A percentile compares a stretch with the other conserved stretches of the same genome.
These are phyloP conservation scores for Oscheius sp. DNA, from an alignment of 2,888 invertebrate species.

Conservation along the genomic window DNA sequence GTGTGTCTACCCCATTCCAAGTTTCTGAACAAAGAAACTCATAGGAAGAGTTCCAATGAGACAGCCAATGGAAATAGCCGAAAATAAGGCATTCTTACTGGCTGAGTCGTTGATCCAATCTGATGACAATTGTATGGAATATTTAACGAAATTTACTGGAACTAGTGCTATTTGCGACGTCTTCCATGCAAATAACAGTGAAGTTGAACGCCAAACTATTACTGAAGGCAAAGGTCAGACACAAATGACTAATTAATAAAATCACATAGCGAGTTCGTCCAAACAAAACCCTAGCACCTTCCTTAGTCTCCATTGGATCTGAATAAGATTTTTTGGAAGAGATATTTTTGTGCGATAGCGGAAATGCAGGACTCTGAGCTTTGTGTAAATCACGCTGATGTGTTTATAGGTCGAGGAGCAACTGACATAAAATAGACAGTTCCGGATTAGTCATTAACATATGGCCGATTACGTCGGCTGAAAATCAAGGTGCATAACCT, in stretches of 20 bases:
- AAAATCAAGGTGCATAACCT: too few species aligned
- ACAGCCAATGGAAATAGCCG: conserved; percentile 47
- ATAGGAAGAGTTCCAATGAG: conserved; percentile 44
- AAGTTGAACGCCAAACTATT: conserved; percentile 43
- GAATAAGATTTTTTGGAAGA: too few species aligned
- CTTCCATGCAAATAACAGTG: conserved; percentile 50
- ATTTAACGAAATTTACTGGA: neutral
- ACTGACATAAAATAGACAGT: too few species aligned
- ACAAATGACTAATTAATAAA: conserved; percentile 24
- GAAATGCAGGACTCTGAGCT: neutral
- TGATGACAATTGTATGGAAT: neutral
- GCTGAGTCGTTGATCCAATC: conserved; percentile 11
- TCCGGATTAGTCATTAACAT: too few species aligned
- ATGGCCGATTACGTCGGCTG: too few species aligned
- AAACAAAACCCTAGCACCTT: conserved; percentile 6
- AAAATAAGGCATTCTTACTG: conserved; percentile 32
- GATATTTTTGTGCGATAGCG: too few species aligned
- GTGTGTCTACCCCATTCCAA: conserved; percentile 37
- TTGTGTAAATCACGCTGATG: neutral
- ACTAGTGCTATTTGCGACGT: conserved; percentile 32
- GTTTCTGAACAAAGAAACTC: conserved; percentile 31
- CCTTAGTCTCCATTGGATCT: neutral
- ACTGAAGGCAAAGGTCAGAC: conserved; percentile 35
- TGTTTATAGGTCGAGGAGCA: neutral
- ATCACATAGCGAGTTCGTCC: conserved; percentile 19